These are phyloP conservation scores for Loxodonta africana DNA, from an alignment of 2,113 vertebrate species.

Conservation along the genomic window DNA sequence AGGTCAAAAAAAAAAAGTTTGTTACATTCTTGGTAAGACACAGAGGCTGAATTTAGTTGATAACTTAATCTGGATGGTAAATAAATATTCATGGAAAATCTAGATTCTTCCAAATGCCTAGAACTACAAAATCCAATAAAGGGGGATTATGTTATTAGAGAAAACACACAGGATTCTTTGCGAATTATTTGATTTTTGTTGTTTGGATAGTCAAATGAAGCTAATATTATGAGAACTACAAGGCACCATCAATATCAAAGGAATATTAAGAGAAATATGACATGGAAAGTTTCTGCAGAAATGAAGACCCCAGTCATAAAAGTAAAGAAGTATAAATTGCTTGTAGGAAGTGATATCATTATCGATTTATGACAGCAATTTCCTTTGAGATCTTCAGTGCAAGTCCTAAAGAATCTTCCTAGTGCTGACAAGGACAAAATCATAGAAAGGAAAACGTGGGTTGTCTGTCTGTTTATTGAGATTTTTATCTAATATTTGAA, in stretches of 20 bases:
- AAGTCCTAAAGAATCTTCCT: background rate
- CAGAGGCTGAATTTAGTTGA: background rate
- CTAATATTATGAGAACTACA: background rate
- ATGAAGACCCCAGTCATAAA: background rate
- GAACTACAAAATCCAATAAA: background rate
- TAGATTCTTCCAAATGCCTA: background rate
- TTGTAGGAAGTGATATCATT: background rate
- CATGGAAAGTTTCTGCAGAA: background rate
- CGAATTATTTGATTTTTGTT: conserved; percentile 10
- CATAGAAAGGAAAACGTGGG: background rate
- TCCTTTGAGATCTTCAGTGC: background rate
- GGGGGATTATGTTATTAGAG: background rate
- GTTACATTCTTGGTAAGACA: too few relatives aligned
- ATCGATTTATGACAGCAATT: background rate
- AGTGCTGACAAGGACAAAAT: background rate
- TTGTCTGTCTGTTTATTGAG: background rate
- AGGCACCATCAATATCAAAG: background rate
- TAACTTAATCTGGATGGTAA: background rate
- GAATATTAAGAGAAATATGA: background rate
- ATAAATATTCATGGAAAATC: background rate
- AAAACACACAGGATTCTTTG: background rate
- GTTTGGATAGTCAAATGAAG: background rate
- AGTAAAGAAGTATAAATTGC: background rate
- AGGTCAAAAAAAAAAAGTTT: background rate
- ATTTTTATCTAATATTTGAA: background rate